Evolutionary conservation across 2,113 vertebrate species (phyloP), one percentile per base, ranked within the genome.

Genomic region (Nothoprocta perdicaria): DNA sequence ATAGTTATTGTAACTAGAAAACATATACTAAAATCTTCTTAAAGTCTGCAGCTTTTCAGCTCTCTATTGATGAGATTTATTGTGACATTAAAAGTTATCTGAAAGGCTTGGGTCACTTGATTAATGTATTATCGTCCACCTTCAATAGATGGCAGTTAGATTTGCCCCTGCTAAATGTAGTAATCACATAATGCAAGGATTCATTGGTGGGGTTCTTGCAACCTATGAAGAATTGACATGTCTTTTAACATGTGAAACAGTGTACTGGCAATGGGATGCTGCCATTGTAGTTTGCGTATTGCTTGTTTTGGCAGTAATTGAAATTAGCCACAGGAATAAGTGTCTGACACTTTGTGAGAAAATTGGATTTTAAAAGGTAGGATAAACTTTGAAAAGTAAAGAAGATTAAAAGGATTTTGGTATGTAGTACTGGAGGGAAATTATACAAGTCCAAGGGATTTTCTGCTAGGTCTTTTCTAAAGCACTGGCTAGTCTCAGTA

Each of bases 401-500:
- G 69, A 80, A 73, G 66, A 89, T 89, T 62, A 67, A 77, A 46
- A 89, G 33, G 69, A 21, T 41, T 73, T 73, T 55, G 50, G 31
- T 71, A 45, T 60, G 41, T 89, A 40, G 21, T 21, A 83, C 24
- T 3, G 3, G 62, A 85, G 23, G 12, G 87, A 91, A 87, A 71
- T 50, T 62, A 79, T 26, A 6, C 53, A 78, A 93, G 31, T 66
- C 78, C 60, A 58, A 79, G 62, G 62, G 35, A 90, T 66, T 88
- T 94, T 90, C 48, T 84, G n/a, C 60, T 86, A 88, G 53, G 12
- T 13, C 80, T 86, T 88, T 88, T 81, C 38, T 43, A 79, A 90
- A 92, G 53, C n/a, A 69, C 8, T n/a, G 41, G 23, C 24, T 29
- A 88, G 62, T 31, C 10, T 79, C 2, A 3, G 26, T 35, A 57